Base-by-base conservation (phyloP, 2,888 invertebrate genomes). In the Andrena chrysosceles region DNA sequence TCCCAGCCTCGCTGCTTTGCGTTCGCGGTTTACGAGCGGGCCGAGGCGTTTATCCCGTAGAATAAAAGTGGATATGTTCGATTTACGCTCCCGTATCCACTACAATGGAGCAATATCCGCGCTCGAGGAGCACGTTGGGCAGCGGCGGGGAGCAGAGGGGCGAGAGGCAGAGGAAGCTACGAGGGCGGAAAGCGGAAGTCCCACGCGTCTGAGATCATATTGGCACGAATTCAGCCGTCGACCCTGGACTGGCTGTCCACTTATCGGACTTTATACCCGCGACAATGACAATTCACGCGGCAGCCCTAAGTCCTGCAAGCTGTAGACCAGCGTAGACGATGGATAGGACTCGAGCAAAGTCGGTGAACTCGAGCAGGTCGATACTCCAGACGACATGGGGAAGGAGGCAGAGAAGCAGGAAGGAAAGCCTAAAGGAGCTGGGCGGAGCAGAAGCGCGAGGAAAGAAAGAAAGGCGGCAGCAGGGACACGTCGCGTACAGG, bases 241-340 rank as follows among this genome's bases (percentile, higher is more conserved):
- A 52, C 29, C 23, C 35, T 35, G 70, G 42, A 56, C 66, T 49
- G 26, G 49, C 77, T 31, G 52, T 23, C 77, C 56, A 64, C 52
- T 77, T 72, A 77, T 77, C 77, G 71, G 72, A 62, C 52, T 77
- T 77, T 72, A 67, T 60, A 62, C 42, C 62, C 71, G 59, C 42
- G 77, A 33, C 67, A 48, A 66, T 3, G 54, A 62, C 71, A 52
- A 2, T 16, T 26, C 59, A 31, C 59, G 20, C 23, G 49, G 16
- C 42, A 42, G 13, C 42, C 42, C 4, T 4, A 42, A 42, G 4
- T 42, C 42, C 1, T 13, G 13, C 5, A 13, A 16, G 42, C 4
- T 16, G 42, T 5, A 5, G 13, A 16, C 16, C 42, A 42, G 42
- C 42, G 42, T 42, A 4, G 42, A 42, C 42, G 42, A 42, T 16